Evolutionary conservation across 2,113 vertebrate species (phyloP).

Genomic region (Pogona vitticeps): DNA sequence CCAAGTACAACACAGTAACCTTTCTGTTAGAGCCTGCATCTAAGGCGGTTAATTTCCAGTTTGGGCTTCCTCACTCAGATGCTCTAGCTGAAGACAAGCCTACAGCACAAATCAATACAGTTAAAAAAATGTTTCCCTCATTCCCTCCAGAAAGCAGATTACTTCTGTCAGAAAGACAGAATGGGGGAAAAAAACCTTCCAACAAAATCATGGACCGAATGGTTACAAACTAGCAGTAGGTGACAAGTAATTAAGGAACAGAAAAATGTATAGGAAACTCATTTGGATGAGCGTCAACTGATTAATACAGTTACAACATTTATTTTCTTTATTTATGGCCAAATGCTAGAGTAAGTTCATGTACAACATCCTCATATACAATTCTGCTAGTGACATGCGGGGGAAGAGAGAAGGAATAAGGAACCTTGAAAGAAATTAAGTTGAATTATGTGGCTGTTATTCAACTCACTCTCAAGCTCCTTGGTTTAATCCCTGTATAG

Average conservation of each 20-base stretch:
- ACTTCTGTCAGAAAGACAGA: conserved; percentile 39
- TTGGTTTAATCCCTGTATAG: not conserved
- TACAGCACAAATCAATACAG: not conserved
- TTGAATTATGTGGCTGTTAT: conserved; percentile 50
- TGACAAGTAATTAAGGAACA: conserved; percentile 71
- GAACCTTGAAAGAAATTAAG: conserved; percentile 59
- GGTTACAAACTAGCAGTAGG: conserved; percentile 59
- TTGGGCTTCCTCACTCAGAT: not conserved
- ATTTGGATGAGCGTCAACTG: conserved; percentile 62
- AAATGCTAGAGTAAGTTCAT: conserved; percentile 54
- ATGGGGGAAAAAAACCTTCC: not conserved
- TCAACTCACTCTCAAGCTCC: not conserved
- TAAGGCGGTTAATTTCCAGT: not conserved
- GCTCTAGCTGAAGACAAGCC: not conserved
- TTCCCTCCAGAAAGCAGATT: conserved; percentile 11
- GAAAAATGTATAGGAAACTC: conserved; percentile 56
- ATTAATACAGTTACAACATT: conserved; percentile 59
- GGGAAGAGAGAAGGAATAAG: conserved; percentile 53
- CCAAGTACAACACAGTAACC: not conserved
- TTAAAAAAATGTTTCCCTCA: not conserved
- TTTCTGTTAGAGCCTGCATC: not conserved
- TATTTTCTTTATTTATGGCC: conserved; percentile 69
- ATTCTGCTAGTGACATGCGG: conserved; percentile 35
- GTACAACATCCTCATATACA: conserved; percentile 48
- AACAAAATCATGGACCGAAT: conserved; percentile 42